A percentile compares a stretch with the other conserved stretches of the same genome.
These are phyloP conservation scores for Medauroidea extradentata DNA, from an alignment of 1,140 invertebrate species.

Conservation along the genomic window DNA sequence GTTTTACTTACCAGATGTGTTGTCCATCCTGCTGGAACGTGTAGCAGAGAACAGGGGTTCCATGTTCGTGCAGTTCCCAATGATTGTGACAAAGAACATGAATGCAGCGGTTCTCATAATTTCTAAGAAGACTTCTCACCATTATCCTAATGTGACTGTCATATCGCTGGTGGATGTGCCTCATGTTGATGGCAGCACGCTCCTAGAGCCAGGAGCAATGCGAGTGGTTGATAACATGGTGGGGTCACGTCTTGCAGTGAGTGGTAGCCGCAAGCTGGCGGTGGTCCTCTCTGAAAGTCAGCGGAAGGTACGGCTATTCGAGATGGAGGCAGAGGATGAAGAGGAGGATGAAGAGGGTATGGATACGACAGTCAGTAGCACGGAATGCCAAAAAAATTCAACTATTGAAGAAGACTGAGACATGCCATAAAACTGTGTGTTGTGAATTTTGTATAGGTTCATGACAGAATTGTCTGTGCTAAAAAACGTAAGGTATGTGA, in stretches of 20 bases:
- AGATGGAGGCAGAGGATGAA: conserved; percentile 90
- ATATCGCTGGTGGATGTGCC: background rate
- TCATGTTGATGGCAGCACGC: background rate
- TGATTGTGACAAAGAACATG: background rate
- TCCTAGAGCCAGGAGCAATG: conserved; percentile 33
- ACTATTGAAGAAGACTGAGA: no score
- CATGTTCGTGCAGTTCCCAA: conserved; percentile 61
- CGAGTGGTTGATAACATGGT: conserved; percentile 66
- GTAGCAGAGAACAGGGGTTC: conserved; percentile 48
- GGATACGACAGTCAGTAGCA: conserved; percentile 41
- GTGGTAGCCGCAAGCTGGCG: conserved; percentile 81
- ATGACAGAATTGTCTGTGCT: no score
- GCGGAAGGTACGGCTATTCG: conserved; percentile 78
- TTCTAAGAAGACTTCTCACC: no score
- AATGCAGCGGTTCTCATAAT: background rate
- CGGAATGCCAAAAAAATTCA: no score
- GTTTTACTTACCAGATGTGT: conserved; percentile 73
- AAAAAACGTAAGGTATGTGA: no score
- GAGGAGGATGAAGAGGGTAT: conserved; percentile 69
- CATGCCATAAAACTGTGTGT: no score
- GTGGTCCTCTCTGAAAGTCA: conserved; percentile 75
- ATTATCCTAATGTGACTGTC: background rate
- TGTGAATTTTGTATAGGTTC: no score
- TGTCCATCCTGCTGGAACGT: conserved; percentile 70
- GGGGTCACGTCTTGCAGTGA: conserved; percentile 71